These are phyloP conservation scores for Zophobas atratus DNA, from an alignment of 1,140 invertebrate genomes.

Conservation along the genomic window DNA sequence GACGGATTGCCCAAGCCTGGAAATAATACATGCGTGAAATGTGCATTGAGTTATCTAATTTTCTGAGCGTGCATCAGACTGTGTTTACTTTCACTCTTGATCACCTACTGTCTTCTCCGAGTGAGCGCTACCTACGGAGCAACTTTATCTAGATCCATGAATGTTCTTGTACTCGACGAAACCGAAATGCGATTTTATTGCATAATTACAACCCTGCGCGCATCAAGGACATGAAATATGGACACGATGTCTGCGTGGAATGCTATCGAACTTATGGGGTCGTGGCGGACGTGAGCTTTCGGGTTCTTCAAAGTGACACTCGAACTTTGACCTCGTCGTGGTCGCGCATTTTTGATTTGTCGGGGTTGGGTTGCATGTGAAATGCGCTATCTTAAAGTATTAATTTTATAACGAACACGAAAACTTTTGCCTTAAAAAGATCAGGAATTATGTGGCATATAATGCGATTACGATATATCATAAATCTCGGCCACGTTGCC, in stretches of 20 bases:
- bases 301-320: conserved; percentile 12
- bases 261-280: conserved; percentile 9
- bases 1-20: conserved; percentile 31
- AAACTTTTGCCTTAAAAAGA: no score
- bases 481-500: no score
- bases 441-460: no score
- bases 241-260: neutral
- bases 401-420: no score
- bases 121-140: conserved; percentile 41
- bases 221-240: conserved; percentile 36
- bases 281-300: conserved; percentile 11
- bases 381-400: no score
- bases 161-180: conserved; percentile 30
- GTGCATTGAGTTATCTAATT: conserved; percentile 42
- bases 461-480: no score
- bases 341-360: conserved; percentile 5
- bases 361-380: neutral
- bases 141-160: conserved; percentile 48
- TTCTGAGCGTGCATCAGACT: conserved; percentile 41
- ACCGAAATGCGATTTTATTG: conserved; percentile 33
- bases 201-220: conserved; percentile 40
- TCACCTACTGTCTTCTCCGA: conserved; percentile 47
- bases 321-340: conserved; percentile 22
- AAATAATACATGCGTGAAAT: conserved; percentile 45
- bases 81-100: conserved; percentile 48